Percentiles rank a stretch among this genome's conserved stretches.
Evolutionary conservation across 2,888 invertebrate genomes (phyloP).

Genomic region (Lasius fuliginosus): DNA sequence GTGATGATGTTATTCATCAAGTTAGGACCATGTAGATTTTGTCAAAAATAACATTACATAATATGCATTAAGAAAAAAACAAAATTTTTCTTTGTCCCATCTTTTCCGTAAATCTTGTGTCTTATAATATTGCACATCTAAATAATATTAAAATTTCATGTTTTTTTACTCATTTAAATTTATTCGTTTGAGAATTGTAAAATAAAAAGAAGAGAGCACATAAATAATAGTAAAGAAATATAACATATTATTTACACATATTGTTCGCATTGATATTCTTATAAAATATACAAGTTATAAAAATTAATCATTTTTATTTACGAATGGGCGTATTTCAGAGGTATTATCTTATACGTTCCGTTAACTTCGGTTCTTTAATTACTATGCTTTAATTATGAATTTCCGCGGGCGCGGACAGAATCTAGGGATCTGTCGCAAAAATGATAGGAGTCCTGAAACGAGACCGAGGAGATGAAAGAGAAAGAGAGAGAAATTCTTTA

Average conservation of each 20-base stretch:
- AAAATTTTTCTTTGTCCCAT: neutral
- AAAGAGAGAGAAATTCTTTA: conserved; percentile 57
- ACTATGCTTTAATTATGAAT: neutral
- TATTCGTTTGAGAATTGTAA: neutral
- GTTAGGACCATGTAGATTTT: neutral
- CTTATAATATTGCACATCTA: neutral
- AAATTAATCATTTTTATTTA: neutral
- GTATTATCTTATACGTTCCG: neutral
- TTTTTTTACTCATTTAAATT: neutral
- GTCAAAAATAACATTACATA: neutral
- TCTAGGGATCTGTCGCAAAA: neutral
- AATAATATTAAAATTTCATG: conserved; percentile 10
- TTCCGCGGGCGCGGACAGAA: neutral
- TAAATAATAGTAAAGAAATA: neutral
- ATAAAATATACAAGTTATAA: neutral
- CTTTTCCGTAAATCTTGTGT: neutral
- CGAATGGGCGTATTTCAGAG: neutral
- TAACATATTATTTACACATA: neutral
- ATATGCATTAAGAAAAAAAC: neutral
- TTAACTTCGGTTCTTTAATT: neutral
- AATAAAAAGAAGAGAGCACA: neutral
- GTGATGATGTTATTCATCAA: neutral
- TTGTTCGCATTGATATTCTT: neutral
- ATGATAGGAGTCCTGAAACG: neutral
- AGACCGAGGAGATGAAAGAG: neutral